A percentile compares a stretch with the other conserved stretches of the same genome.
Conservation (phyloP, 2,888 invertebrate genomes). For the Aporophyla lueneburgensis region DNA sequence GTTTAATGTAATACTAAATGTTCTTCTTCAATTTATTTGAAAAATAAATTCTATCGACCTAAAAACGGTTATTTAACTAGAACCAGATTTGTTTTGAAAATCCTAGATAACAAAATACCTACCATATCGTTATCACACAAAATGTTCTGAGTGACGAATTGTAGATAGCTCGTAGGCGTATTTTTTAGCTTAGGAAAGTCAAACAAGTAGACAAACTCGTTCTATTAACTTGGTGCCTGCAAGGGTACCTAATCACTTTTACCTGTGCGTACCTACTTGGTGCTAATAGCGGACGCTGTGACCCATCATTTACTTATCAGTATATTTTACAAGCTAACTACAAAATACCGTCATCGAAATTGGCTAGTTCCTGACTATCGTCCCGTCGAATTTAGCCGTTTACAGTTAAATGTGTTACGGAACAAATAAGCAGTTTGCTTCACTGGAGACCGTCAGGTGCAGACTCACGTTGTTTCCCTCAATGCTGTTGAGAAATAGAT, state of each 20-base stretch:
- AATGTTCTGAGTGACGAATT: neutral
- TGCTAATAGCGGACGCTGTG: constrained; percentile 19
- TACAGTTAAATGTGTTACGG: neutral
- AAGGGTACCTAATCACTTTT: neutral
- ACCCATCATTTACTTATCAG: constrained; percentile 23
- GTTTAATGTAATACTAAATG: neutral
- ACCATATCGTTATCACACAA: constrained; percentile 1
- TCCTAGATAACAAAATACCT: constrained; percentile 1
- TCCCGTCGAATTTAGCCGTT: constrained; percentile 22
- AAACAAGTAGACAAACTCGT: constrained; percentile 17
- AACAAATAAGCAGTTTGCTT: constrained; percentile 31
- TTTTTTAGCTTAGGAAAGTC: neutral
- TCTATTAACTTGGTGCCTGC: neutral
- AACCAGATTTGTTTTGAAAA: neutral
- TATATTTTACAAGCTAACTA: constrained; percentile 15
- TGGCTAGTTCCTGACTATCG: constrained; percentile 33
- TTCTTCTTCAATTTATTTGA: neutral
- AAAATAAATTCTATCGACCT: neutral
- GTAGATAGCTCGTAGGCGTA: neutral
- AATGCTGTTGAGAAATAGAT: constrained; percentile 11
- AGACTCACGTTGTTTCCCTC: constrained; percentile 2
- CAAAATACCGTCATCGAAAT: constrained; percentile 23
- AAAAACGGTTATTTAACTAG: neutral
- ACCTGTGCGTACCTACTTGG: neutral
- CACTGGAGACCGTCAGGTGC: constrained; percentile 5